Conservation (phyloP, 2,113 vertebrate genomes). For the Cynoglossus semilaevis region DNA sequence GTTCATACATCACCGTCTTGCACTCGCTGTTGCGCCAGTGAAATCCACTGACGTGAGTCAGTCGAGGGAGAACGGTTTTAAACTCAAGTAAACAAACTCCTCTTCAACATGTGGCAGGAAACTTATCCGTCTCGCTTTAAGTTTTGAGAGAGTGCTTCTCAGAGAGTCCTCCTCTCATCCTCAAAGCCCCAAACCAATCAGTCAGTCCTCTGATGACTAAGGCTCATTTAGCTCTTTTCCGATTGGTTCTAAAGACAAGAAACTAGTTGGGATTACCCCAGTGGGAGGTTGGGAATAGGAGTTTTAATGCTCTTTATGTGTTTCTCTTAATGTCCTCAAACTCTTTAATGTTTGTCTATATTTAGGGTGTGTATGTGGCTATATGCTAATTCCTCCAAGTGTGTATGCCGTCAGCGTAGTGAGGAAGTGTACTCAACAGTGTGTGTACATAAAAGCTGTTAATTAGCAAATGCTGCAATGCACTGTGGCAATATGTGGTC, state of each 20-base stretch:
- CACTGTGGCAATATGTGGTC: slow-evolving; percentile 63
- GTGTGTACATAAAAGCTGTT: slow-evolving; percentile 50
- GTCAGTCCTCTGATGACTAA: slow-evolving; percentile 61
- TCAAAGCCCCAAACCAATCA: slow-evolving; percentile 72
- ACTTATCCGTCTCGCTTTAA: slow-evolving; percentile 35
- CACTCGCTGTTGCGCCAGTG: slow-evolving; percentile 16
- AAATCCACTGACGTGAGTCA: slow-evolving; percentile 24
- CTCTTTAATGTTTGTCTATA: slow-evolving; percentile 64
- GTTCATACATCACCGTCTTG: slow-evolving; percentile 12
- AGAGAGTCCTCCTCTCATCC: slow-evolving; percentile 41
- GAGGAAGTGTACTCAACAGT: slow-evolving; percentile 31
- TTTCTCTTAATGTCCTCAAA: slow-evolving; percentile 67
- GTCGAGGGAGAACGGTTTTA: slow-evolving; percentile 25
- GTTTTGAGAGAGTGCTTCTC: slow-evolving; percentile 40
- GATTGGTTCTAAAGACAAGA: slow-evolving; percentile 63
- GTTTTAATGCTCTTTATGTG: slow-evolving; percentile 67
- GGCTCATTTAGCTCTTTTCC: slow-evolving; percentile 61
- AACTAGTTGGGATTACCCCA: slow-evolving; percentile 61
- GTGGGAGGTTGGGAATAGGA: slow-evolving; percentile 66
- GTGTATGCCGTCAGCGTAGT: slow-evolving; percentile 21
- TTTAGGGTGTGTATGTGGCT: slow-evolving; percentile 30
- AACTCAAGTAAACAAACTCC: slow-evolving; percentile 32
- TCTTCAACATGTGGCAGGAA: slow-evolving; percentile 29
- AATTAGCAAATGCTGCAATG: slow-evolving; percentile 63
- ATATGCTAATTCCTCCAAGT: slow-evolving; percentile 13